Conservation (phyloP, 2,797 vertebrate genomes). For the Chloroceryle inda region DNA sequence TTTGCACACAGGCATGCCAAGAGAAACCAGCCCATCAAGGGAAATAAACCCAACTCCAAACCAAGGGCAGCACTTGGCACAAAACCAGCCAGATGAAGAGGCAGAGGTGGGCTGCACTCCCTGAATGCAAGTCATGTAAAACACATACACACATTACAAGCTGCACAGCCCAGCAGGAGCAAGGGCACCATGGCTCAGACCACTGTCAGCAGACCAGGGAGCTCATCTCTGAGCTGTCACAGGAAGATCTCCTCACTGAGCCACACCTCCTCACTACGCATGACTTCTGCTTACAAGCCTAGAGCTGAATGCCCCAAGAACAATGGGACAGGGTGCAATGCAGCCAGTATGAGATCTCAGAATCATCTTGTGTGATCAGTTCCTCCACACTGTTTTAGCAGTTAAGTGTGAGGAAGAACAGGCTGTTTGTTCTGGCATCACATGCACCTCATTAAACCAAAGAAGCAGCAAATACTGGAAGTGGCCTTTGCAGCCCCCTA, state of each 20-base stretch:
- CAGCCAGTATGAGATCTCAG: background rate
- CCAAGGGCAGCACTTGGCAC: background rate
- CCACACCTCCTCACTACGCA: background rate
- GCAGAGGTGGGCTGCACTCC: accelerated
- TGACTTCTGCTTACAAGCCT: background rate
- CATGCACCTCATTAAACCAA: background rate
- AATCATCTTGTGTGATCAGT: background rate
- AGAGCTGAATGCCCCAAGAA: background rate
- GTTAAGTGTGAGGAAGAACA: background rate
- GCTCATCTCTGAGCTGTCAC: background rate
- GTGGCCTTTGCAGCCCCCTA: background rate
- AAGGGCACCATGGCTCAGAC: accelerated
- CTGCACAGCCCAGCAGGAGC: accelerated
- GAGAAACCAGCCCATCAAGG: background rate
- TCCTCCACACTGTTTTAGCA: background rate
- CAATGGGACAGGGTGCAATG: background rate
- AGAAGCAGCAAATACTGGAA: background rate
- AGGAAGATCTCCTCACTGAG: background rate
- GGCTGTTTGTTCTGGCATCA: background rate
- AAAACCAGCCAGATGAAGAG: background rate
- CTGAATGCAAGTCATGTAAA: background rate
- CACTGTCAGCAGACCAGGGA: background rate
- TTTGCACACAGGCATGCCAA: background rate
- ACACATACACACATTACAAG: background rate
- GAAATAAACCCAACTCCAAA: background rate